A percentile compares a stretch with the other conserved stretches of the same genome.
phyloP scores from a whole-genome alignment of 1,140 invertebrate genomes.

The Venturia canescens region DNA sequence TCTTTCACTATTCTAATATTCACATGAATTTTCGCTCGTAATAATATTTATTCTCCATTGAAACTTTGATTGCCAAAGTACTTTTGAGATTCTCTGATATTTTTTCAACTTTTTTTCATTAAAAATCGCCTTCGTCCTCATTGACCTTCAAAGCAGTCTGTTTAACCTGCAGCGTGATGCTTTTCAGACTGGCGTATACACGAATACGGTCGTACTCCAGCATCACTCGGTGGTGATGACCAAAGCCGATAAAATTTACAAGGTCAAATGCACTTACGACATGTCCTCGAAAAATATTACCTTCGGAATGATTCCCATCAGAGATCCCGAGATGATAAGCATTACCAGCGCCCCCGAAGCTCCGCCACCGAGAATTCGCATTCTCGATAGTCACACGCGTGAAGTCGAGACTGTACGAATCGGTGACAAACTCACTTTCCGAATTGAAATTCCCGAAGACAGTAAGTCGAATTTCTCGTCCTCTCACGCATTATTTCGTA shows the following conservation, averaged over 20 bases:
- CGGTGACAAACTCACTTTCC: conserved; percentile 95
- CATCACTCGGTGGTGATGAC: conserved; percentile 98
- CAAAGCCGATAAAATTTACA: conserved; percentile 97
- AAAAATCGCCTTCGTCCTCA: too few relatives aligned
- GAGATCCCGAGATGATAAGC: conserved; percentile 96
- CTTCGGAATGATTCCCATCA: conserved; percentile 98
- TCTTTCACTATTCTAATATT: too few relatives aligned
- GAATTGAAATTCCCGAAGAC: conserved; percentile 96
- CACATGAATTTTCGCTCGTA: too few relatives aligned
- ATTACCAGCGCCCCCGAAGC: conserved; percentile 96
- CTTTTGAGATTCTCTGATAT: too few relatives aligned
- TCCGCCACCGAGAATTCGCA: conserved; percentile 94
- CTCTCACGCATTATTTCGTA: conserved; percentile 32
- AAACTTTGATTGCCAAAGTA: too few relatives aligned
- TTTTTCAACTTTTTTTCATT: too few relatives aligned
- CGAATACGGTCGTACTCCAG: conserved; percentile 95
- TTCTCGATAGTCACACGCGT: conserved; percentile 88
- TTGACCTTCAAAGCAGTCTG: conserved; percentile 42
- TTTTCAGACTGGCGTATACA: conserved; percentile 93
- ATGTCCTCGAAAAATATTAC: conserved; percentile 98
- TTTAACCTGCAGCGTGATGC: conserved; percentile 65
- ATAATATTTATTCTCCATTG: too few relatives aligned
- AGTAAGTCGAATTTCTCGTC: conserved; percentile 81
- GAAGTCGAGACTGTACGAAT: conserved; percentile 97
- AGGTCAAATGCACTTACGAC: conserved; percentile 97